phyloP scores from a whole-genome alignment of 2,797 vertebrate species.

The Neosalanx taihuensis region DNA sequence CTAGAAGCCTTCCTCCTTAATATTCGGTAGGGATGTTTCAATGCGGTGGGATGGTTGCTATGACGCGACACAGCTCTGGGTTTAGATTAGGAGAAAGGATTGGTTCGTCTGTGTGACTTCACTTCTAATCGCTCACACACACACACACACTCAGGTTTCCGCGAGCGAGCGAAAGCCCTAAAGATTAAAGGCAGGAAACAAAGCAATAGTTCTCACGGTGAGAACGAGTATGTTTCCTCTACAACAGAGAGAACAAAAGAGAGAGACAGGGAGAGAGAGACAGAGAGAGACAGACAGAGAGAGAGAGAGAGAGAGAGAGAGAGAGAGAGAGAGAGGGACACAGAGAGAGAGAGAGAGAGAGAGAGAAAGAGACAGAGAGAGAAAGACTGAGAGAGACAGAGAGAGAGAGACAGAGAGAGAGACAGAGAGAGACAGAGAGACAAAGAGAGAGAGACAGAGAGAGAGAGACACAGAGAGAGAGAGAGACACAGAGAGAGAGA shows the following conservation, averaged over 20 bases:
- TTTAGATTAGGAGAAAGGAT: neutral
- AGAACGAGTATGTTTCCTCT: slow-evolving; percentile 44
- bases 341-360: neutral
- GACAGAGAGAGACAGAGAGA: no score
- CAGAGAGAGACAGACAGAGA: neutral
- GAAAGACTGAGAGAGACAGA: no score
- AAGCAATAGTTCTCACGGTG: slow-evolving; percentile 44
- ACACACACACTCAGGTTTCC: slow-evolving; percentile 12
- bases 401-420: no score
- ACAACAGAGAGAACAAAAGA: slow-evolving; percentile 16
- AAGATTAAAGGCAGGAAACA: slow-evolving; percentile 69
- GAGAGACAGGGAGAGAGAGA: neutral
- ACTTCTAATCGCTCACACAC: slow-evolving; percentile 17
- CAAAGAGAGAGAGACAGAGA: neutral
- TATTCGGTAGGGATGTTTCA: neutral
- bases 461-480: slow-evolving; percentile 21
- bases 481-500: neutral
- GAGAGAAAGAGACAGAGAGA: neutral
- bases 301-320: neutral
- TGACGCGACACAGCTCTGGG: neutral
- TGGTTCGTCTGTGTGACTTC: neutral
- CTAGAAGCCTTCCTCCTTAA: neutral
- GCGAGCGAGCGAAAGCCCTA: slow-evolving; percentile 49
- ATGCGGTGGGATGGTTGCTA: neutral
- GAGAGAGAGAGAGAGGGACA: neutral